Percentiles rank a stretch among this genome's conserved stretches.
Conservation (phyloP, 1,140 invertebrate genomes). For the Rhyzopertha dominica region DNA sequence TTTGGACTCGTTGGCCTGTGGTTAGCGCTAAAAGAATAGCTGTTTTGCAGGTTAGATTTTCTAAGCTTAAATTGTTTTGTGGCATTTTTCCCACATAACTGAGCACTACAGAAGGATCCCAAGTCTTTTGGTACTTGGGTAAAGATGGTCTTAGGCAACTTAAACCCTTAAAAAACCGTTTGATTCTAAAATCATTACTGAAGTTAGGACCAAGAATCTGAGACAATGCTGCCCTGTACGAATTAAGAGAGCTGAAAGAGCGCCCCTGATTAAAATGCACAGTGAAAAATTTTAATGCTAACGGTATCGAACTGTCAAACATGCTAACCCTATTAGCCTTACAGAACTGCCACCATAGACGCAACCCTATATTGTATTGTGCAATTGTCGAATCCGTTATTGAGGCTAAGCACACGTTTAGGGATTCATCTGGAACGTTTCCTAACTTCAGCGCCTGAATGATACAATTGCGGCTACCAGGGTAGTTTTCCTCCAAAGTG, state of each 20-base stretch:
- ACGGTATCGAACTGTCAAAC: background rate
- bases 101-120: constrained; percentile 9
- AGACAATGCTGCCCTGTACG: constrained; percentile 6
- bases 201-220: constrained; percentile 3
- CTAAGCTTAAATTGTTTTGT: background rate
- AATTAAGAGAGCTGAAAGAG: constrained; percentile 10
- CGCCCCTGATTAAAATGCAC: constrained; percentile 4
- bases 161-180: constrained; percentile 13
- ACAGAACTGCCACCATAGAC: constrained; percentile 12
- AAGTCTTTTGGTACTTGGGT: constrained; percentile 14
- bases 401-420: constrained; percentile 9
- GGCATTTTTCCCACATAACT: constrained; percentile 1
- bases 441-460: constrained; percentile 13
- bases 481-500: constrained; percentile 17
- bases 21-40: constrained; percentile 8
- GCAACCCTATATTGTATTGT: constrained; percentile 9
- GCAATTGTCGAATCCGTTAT: background rate
- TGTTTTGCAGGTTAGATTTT: constrained; percentile 9
- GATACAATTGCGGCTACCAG: constrained; percentile 31
- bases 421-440: constrained; percentile 3
- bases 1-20: constrained; percentile 12
- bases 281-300: constrained; percentile 9
- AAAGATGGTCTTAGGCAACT: constrained; percentile 3
- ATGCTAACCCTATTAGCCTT: background rate
- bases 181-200: constrained; percentile 10